Conservation (phyloP, 2,888 invertebrate genomes). For the Pandemis heparana region DNA sequence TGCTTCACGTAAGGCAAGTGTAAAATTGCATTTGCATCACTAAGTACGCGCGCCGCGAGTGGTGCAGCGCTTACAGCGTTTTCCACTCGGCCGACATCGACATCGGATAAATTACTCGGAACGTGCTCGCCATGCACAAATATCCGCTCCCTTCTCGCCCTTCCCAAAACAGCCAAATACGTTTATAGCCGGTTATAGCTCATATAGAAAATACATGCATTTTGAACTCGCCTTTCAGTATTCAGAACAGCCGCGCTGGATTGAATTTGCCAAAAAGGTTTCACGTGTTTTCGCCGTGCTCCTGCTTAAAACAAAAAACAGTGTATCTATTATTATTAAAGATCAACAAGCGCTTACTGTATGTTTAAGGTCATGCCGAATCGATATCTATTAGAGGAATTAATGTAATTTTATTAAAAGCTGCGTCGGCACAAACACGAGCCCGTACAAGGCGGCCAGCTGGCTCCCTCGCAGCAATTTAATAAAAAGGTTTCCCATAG, state of each 20-base stretch:
- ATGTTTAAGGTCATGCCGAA: not conserved
- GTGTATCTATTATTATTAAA: not conserved
- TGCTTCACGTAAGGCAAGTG: not conserved
- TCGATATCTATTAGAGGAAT: slow-evolving; percentile 64
- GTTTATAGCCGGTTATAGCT: slow-evolving; percentile 51
- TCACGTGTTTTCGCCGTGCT: slow-evolving; percentile 15
- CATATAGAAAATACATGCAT: slow-evolving; percentile 39
- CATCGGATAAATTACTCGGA: slow-evolving; percentile 66
- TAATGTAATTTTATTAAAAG: slow-evolving; percentile 70
- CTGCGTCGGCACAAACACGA: slow-evolving; percentile 67
- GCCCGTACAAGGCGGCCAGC: slow-evolving; percentile 79
- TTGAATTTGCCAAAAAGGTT: slow-evolving; percentile 37
- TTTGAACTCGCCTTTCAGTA: slow-evolving; percentile 35
- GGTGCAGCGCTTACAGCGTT: slow-evolving; percentile 66
- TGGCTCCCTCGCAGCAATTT: slow-evolving; percentile 71
- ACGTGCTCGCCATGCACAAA: slow-evolving; percentile 74
- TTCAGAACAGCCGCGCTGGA: slow-evolving; percentile 32
- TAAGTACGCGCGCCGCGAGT: slow-evolving; percentile 24
- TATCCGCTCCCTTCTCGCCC: slow-evolving; percentile 53
- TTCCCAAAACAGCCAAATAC: slow-evolving; percentile 42
- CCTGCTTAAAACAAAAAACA: not conserved
- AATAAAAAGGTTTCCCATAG: slow-evolving; percentile 83
- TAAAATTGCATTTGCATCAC: slow-evolving; percentile 20
- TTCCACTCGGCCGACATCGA: slow-evolving; percentile 68
- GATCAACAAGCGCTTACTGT: not conserved